Evolutionary conservation across 2,888 invertebrate genomes (phyloP).

Genomic region (Erynnis tages): DNA sequence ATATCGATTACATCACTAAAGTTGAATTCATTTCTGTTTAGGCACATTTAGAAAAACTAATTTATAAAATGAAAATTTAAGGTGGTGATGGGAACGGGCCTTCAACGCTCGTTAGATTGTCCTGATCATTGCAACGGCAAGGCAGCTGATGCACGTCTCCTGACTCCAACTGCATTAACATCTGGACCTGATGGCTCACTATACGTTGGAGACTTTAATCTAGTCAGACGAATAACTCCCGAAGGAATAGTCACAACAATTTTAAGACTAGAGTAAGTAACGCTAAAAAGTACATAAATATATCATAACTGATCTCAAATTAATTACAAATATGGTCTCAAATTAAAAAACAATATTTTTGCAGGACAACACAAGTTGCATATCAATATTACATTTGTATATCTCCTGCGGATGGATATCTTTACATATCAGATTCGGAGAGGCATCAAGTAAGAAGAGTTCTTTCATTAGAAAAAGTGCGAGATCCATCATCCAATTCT

Average conservation of each 20-base stretch:
- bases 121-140: slow-evolving; percentile 93
- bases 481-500: slow-evolving; percentile 91
- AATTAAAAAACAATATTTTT: slow-evolving; percentile 43
- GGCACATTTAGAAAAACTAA: too few species aligned
- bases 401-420: slow-evolving; percentile 96
- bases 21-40: too few species aligned
- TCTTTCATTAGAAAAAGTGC: slow-evolving; percentile 88
- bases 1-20: not conserved
- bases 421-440: slow-evolving; percentile 98
- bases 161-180: slow-evolving; percentile 96
- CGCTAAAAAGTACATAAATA: too few species aligned
- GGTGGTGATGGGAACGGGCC: slow-evolving; percentile 95
- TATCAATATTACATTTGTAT: slow-evolving; percentile 98
- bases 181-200: slow-evolving; percentile 98
- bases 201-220: slow-evolving; percentile 98
- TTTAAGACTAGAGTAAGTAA: slow-evolving; percentile 88
- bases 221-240: slow-evolving; percentile 94
- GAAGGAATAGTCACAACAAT: slow-evolving; percentile 95
- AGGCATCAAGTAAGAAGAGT: slow-evolving; percentile 93
- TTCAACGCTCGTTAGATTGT: slow-evolving; percentile 92
- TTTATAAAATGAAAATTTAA: slow-evolving; percentile 52
- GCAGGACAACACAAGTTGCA: slow-evolving; percentile 95
- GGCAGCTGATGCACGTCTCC: slow-evolving; percentile 91
- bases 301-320: too few species aligned
- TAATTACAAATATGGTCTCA: too few species aligned